These are phyloP conservation scores for Lethrus apterus DNA, from an alignment of 1,140 invertebrate species.

Conservation along the genomic window DNA sequence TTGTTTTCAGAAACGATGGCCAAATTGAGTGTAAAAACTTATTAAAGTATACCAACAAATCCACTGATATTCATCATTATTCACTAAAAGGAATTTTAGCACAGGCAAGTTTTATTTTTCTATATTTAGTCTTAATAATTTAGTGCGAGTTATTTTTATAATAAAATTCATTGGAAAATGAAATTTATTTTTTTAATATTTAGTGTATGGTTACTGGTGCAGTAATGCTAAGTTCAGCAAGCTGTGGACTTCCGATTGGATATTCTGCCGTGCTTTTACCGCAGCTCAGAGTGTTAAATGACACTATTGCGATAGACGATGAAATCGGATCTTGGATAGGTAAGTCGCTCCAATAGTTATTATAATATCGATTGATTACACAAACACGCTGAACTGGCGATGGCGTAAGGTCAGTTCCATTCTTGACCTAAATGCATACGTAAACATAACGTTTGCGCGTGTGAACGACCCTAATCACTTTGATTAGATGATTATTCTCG, in stretches of 20 bases:
- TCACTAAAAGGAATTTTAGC: too few relatives aligned
- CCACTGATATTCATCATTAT: too few relatives aligned
- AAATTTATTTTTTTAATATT: too few relatives aligned
- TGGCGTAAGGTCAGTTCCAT: background rate
- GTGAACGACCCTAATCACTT: constrained; percentile 7
- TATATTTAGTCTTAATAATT: too few relatives aligned
- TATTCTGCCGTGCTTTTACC: constrained; percentile 66
- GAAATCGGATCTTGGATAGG: constrained; percentile 66
- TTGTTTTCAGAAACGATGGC: too few relatives aligned
- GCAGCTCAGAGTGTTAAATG: constrained; percentile 50
- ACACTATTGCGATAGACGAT: constrained; percentile 50
- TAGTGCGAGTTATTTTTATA: too few relatives aligned
- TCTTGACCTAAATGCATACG: constrained; percentile 13
- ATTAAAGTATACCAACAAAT: too few relatives aligned
- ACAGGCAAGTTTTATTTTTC: too few relatives aligned
- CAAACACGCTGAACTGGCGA: background rate
- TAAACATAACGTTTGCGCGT: constrained; percentile 3
- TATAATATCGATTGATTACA: background rate
- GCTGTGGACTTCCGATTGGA: constrained; percentile 65
- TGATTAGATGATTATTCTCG: too few relatives aligned
- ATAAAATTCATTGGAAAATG: too few relatives aligned
- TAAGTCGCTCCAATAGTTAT: too few relatives aligned
- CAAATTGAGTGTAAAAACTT: too few relatives aligned
- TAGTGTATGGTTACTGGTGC: constrained; percentile 61
- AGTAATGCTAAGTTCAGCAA: constrained; percentile 55